A percentile compares a stretch with the other conserved stretches of the same genome.
Evolutionary conservation across 1,140 invertebrate genomes (phyloP).

Genomic region (Subanguina moxae): DNA sequence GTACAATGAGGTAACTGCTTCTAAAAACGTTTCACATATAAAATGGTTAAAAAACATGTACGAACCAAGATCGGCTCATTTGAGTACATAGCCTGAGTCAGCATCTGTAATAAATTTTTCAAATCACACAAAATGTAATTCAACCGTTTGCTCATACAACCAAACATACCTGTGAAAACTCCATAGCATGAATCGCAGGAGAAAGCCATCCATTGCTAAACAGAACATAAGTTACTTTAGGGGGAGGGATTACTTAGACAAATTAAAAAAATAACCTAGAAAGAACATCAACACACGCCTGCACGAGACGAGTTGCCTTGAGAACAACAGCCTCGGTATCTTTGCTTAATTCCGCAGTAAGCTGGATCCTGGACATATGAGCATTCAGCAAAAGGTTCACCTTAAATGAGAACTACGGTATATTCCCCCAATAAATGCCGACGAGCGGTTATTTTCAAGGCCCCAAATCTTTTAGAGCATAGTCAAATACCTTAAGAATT

Average conservation of each 20-base stretch:
- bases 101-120: too few relatives aligned
- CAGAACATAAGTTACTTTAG: too few relatives aligned
- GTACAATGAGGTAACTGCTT: constrained; percentile 95
- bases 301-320: constrained; percentile 71
- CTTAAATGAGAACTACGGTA: constrained; percentile 25
- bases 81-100: constrained; percentile 98
- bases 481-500: too few relatives aligned
- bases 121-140: too few relatives aligned
- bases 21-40: constrained; percentile 66
- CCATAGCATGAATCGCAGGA: constrained; percentile 97
- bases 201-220: constrained; percentile 90
- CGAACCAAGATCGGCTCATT: constrained; percentile 72
- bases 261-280: constrained; percentile 34
- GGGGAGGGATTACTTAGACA: background rate
- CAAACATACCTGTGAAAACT: too few relatives aligned
- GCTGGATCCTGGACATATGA: constrained; percentile 84
- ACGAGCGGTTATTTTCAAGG: too few relatives aligned
- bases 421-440: too few relatives aligned
- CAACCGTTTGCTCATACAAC: too few relatives aligned
- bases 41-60: too few relatives aligned
- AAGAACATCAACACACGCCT: constrained; percentile 98
- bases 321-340: constrained; percentile 75
- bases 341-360: constrained; percentile 89
- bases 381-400: constrained; percentile 91
- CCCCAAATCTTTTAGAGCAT: too few relatives aligned